Percentiles rank a stretch among this genome's conserved stretches.
Evolutionary conservation across 2,888 invertebrate genomes (phyloP).

Genomic region (Cremastinae sp.): DNA sequence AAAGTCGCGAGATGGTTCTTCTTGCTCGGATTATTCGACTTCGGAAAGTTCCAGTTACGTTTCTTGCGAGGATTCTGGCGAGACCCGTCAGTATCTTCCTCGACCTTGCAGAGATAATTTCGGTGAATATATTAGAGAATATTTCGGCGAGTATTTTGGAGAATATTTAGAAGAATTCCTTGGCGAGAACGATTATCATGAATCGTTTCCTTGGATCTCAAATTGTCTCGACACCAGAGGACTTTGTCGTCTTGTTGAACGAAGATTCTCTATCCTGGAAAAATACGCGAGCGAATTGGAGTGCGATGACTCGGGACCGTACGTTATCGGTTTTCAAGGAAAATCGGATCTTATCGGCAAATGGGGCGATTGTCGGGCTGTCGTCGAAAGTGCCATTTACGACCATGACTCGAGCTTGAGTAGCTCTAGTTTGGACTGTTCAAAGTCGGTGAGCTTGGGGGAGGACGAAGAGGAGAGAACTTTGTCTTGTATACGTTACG

Average conservation of each 20-base stretch:
- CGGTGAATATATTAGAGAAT: no score
- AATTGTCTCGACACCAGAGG: no score
- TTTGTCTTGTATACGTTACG: slow-evolving; percentile 36
- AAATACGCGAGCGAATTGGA: slow-evolving; percentile 2
- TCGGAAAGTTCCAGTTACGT: no score
- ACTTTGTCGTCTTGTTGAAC: background rate
- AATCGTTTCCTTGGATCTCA: no score
- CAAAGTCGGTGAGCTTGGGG: background rate
- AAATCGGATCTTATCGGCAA: slow-evolving; percentile 62
- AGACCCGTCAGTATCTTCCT: no score
- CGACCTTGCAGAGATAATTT: no score
- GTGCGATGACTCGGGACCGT: slow-evolving; percentile 40
- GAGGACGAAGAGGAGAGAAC: slow-evolving; percentile 26
- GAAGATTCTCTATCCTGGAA: slow-evolving; percentile 29
- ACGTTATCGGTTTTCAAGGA: slow-evolving; percentile 58
- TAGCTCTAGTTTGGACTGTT: background rate
- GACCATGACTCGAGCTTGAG: slow-evolving; percentile 39
- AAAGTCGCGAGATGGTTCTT: background rate
- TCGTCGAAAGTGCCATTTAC: slow-evolving; percentile 58
- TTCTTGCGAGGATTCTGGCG: no score
- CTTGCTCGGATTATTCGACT: background rate
- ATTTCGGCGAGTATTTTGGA: no score
- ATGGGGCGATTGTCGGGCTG: slow-evolving; percentile 62
- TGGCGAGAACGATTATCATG: no score
- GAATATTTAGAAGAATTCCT: no score